A percentile compares a stretch with the other conserved stretches of the same genome.
These are phyloP conservation scores for Oxygymnocypris stewartii DNA, from an alignment of 2,113 vertebrate genomes.

Conservation along the genomic window DNA sequence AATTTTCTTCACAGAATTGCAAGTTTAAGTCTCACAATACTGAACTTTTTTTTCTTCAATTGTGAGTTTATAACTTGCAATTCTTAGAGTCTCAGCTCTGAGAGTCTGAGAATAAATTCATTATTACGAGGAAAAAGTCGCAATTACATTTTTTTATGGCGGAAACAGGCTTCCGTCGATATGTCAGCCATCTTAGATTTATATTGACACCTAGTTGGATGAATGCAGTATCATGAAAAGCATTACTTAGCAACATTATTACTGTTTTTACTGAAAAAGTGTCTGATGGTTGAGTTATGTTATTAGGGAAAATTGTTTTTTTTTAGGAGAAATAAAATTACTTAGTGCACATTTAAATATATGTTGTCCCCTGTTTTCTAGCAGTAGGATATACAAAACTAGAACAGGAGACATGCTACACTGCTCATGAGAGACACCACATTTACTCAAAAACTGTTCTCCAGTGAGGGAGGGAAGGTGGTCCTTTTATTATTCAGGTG, in stretches of 20 bases:
- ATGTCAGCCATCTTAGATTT: neutral
- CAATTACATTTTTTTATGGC: neutral
- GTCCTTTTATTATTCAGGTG: conserved; percentile 46
- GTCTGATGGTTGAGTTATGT: neutral
- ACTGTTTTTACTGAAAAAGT: neutral
- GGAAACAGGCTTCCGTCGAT: neutral
- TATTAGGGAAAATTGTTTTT: neutral
- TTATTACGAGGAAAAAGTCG: neutral
- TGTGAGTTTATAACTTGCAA: neutral
- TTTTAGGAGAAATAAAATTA: neutral
- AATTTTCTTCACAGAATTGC: neutral
- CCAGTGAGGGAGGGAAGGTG: neutral
- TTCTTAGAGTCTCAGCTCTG: too few relatives aligned
- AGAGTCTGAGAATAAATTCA: neutral
- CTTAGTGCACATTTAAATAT: neutral
- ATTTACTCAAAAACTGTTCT: conserved; percentile 6
- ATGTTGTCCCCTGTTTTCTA: conserved; percentile 15
- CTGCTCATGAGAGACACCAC: conserved; percentile 47
- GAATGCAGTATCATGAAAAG: neutral
- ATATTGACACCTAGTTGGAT: conserved; percentile 9
- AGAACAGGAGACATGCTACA: conserved; percentile 46
- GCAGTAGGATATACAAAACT: conserved; percentile 19
- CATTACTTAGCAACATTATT: neutral
- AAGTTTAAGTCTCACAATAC: neutral
- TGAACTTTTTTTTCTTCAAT: neutral